These are phyloP conservation scores for Zaprionus davidi DNA, from an alignment of 1,140 invertebrate species.

Conservation along the genomic window DNA sequence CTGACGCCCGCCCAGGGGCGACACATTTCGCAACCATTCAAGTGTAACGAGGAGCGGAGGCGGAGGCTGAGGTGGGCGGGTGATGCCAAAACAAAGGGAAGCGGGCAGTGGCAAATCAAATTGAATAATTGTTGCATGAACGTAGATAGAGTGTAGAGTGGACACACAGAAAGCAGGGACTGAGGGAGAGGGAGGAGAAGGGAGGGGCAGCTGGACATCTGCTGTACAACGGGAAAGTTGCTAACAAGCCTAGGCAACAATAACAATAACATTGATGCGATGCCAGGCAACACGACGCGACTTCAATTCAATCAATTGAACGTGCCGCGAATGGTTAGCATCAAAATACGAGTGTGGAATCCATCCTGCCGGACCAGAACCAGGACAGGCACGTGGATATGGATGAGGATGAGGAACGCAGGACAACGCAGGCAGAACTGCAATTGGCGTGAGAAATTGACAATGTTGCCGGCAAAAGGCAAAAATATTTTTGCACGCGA, in stretches of 20 bases:
- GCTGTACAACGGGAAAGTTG: slow-evolving; percentile 35
- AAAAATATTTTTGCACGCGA: slow-evolving; percentile 73
- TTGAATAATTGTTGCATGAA: slow-evolving; percentile 77
- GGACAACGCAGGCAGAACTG: slow-evolving; percentile 13
- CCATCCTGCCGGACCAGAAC: slow-evolving; percentile 1
- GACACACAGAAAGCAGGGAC: slow-evolving; percentile 9
- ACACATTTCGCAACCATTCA: slow-evolving; percentile 78
- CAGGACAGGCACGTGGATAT: background rate
- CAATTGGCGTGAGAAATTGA: slow-evolving; percentile 79
- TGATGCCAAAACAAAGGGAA: slow-evolving; percentile 17
- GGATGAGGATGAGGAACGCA: slow-evolving; percentile 7
- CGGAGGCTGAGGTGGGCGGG: slow-evolving; percentile 1
- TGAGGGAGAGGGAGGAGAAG: background rate
- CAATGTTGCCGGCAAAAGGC: slow-evolving; percentile 58
- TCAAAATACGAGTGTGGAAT: slow-evolving; percentile 54
- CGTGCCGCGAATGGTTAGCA: slow-evolving; percentile 77
- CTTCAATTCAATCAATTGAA: slow-evolving; percentile 83
- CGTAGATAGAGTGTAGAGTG: slow-evolving; percentile 9
- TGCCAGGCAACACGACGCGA: slow-evolving; percentile 51
- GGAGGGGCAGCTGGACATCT: slow-evolving; percentile 22
- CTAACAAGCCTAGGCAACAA: slow-evolving; percentile 67
- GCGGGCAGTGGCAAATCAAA: slow-evolving; percentile 65
- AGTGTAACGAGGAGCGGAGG: slow-evolving; percentile 58
- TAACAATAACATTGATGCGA: slow-evolving; percentile 58
- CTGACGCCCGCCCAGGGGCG: slow-evolving; percentile 68